Conservation (phyloP, 2,113 vertebrate genomes). For the Embiotoca jacksoni region DNA sequence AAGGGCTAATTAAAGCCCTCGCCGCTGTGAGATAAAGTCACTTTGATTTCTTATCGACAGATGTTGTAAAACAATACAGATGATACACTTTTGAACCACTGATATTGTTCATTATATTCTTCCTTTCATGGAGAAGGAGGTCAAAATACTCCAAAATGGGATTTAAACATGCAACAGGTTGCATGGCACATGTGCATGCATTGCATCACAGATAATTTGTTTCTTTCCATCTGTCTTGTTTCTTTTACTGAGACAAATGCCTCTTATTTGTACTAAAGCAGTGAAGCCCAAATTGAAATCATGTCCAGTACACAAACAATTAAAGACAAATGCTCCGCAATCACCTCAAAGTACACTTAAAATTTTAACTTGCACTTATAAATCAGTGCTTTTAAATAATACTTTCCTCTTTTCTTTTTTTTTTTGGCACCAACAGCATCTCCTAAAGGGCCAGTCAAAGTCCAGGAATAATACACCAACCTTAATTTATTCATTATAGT, state of each 20-base stretch:
- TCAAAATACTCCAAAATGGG: not conserved
- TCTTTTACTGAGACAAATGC: not conserved
- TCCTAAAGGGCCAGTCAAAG: slow-evolving; percentile 8
- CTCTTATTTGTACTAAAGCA: not conserved
- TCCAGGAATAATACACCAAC: not conserved
- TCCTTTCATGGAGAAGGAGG: not conserved
- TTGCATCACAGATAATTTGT: not conserved
- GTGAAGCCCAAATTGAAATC: no score
- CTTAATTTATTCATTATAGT: not conserved
- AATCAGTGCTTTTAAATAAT: no score
- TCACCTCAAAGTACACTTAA: not conserved
- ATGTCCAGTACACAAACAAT: not conserved
- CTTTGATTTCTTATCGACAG: slow-evolving; percentile 49
- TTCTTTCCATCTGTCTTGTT: not conserved
- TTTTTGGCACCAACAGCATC: not conserved
- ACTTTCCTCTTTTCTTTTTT: not conserved
- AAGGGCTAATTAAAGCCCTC: slow-evolving; percentile 64
- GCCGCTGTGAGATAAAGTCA: slow-evolving; percentile 58
- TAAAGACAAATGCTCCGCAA: not conserved
- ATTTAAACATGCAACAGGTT: slow-evolving; percentile 24
- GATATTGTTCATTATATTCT: slow-evolving; percentile 15
- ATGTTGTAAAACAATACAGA: slow-evolving; percentile 54
- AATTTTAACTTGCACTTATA: no score
- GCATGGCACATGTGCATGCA: not conserved
- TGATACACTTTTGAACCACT: slow-evolving; percentile 9